These are phyloP conservation scores for Diachasma alloeum DNA, from an alignment of 1,140 invertebrate genomes.

Conservation along the genomic window DNA sequence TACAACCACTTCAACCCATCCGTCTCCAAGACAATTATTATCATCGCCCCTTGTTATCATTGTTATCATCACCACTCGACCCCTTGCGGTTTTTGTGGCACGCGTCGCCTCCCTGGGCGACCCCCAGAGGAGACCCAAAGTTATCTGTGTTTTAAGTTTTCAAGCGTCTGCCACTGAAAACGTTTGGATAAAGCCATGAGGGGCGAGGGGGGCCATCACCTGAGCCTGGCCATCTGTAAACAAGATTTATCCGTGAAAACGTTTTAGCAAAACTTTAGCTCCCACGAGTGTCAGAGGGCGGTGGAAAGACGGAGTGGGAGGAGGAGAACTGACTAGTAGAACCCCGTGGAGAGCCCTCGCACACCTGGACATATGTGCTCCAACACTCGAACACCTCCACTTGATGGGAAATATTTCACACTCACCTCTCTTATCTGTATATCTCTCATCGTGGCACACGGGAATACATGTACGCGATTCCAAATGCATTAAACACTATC, in stretches of 20 bases:
- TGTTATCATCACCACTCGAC: constrained; percentile 13
- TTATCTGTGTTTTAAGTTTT: constrained; percentile 46
- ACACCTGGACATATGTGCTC: constrained; percentile 2
- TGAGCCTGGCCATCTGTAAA: constrained; percentile 56
- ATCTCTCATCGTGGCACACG: background rate
- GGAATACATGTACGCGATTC: constrained; percentile 44
- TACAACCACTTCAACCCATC: background rate
- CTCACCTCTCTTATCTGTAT: constrained; percentile 12
- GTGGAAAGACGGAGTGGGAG: no score
- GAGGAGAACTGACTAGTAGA: constrained; percentile 12
- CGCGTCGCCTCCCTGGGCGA: background rate
- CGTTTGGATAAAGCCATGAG: background rate
- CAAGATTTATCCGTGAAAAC: constrained; percentile 56
- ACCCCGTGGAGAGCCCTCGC: constrained; percentile 32
- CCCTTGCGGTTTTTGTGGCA: background rate
- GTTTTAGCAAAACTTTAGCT: constrained; percentile 54
- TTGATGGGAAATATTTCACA: constrained; percentile 55
- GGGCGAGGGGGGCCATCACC: constrained; percentile 38
- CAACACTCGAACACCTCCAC: constrained; percentile 29
- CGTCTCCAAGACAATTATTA: constrained; percentile 4
- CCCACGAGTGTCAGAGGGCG: constrained; percentile 39
- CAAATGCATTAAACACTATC: constrained; percentile 47
- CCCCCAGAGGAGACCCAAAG: constrained; percentile 35
- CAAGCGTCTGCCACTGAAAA: background rate
- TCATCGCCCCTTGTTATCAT: constrained; percentile 19